Percentiles rank a stretch among this genome's conserved stretches.
These are phyloP conservation scores for Liolophura sinensis DNA, from an alignment of 1,140 invertebrate genomes.

Conservation along the genomic window DNA sequence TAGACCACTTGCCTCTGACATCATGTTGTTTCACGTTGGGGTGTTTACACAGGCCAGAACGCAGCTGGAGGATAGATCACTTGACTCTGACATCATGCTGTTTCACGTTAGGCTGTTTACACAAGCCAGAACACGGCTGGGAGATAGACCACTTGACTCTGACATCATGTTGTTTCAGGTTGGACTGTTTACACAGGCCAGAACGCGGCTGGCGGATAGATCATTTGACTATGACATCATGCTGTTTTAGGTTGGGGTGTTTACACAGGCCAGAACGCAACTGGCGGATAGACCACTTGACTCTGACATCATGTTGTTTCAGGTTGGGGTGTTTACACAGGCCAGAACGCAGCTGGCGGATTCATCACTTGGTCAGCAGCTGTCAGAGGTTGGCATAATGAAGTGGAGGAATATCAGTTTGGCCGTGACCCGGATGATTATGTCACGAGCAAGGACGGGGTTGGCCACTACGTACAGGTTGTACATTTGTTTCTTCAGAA, in stretches of 20 bases:
- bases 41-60: too few species aligned
- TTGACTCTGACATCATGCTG: neutral
- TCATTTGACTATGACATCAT: neutral
- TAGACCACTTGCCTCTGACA: too few species aligned
- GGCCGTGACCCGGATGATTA: constrained; percentile 35
- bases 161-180: constrained; percentile 3
- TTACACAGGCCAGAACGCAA: too few species aligned
- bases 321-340: constrained; percentile 33
- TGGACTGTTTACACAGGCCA: neutral
- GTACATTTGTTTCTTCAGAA: too few species aligned
- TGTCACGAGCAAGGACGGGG: constrained; percentile 37
- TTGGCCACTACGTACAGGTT: too few species aligned
- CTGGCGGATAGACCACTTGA: neutral
- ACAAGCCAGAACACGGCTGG: neutral
- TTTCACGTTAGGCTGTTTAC: neutral
- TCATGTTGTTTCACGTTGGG: too few species aligned
- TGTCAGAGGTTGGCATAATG: constrained; percentile 40
- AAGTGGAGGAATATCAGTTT: constrained; percentile 36
- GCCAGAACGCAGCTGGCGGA: constrained; percentile 45
- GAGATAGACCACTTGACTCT: neutral
- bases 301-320: constrained; percentile 1
- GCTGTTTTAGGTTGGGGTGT: constrained; percentile 14
- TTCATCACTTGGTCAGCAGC: constrained; percentile 35
- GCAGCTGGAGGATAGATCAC: too few species aligned
- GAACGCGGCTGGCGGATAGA: too few species aligned